Evolutionary conservation across 2,797 vertebrate species (phyloP), one percentile per base, ranked within the genome.

Genomic region (Apogon hyalosoma): DNA sequence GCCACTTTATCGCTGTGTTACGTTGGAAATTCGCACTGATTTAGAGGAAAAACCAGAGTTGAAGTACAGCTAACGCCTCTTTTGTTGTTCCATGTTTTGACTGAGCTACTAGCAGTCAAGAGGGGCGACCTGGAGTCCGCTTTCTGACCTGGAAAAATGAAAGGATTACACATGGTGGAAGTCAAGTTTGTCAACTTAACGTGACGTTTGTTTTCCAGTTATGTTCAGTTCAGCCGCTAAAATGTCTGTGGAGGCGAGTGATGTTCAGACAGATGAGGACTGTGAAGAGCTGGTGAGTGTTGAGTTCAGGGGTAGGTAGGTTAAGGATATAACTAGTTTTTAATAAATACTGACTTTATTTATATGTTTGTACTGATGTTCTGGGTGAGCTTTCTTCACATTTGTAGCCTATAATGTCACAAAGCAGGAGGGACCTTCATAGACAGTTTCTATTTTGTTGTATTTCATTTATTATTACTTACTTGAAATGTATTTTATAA

Each of bases 261-360:
- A 94, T 60, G 74, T 89, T 38, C 90, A 81, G 3, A 92, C 93
- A 0, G 94, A 95, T 40, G 93, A 94, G 46, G 93, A 95, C 64
- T 87, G 79, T 3, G 93, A 94, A 28, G 91, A 92, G 73, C 69
- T 91, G 90, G 93, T 94, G 81, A 92, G 92, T 82, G 31, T 2
- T 48, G 8, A 28, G 15, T 24, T 45, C 10, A 11, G 24, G 11
- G 51, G 9, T 42, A 9, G 33, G 33, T 14, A 3, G 39, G 14
- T 54, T 15, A 28, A 24, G 0, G 9, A 1, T 6, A 38, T 15
- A 19, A 1, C 49, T 1, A 28, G 4, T 28, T 28, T 28, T 28
- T 6, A 28, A 28, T 6, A 28, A 28, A 28, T 28, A 28, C 2
- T 18, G 46, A 49, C 18, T 48, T 11, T 36, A 7, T 28, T 7